Conservation (phyloP, 2,888 invertebrate genomes). For the Cloeon dipterum region DNA sequence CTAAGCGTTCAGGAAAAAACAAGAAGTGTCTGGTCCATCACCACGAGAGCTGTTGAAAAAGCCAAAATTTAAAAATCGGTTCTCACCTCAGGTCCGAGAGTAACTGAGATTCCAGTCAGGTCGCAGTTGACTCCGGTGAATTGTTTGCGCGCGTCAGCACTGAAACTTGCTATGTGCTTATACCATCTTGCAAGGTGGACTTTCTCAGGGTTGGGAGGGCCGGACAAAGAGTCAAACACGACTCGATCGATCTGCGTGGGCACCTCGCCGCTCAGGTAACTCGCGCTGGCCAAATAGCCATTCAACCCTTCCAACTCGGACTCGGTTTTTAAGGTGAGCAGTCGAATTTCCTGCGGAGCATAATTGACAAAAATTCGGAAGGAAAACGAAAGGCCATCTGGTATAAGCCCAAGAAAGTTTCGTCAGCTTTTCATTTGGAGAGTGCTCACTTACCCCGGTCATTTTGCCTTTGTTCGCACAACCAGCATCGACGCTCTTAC, state of each 20-base stretch:
- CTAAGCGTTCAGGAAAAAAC: no score
- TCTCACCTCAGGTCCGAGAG: background rate
- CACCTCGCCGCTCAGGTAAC: background rate
- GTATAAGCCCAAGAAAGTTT: no score
- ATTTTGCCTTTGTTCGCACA: no score
- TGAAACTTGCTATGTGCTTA: conserved; percentile 1
- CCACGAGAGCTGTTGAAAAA: no score
- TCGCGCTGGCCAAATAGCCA: background rate
- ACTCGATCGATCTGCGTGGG: background rate
- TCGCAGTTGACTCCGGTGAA: background rate
- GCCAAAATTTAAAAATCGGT: no score
- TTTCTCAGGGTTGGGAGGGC: background rate
- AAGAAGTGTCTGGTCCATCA: no score
- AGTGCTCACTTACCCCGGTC: no score
- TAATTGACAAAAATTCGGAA: no score
- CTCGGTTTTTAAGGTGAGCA: background rate
- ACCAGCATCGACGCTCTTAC: no score
- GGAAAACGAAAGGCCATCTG: no score
- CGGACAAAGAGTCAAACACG: background rate
- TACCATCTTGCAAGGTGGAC: conserved; percentile 1
- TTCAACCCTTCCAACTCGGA: background rate
- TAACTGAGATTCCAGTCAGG: background rate
- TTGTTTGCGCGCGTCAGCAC: background rate
- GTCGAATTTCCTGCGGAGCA: no score
- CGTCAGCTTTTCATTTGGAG: no score